Evolutionary conservation across 2,888 invertebrate genomes (phyloP), one percentile per base, ranked within the genome.

Genomic region (Sphaeridia pumilis): DNA sequence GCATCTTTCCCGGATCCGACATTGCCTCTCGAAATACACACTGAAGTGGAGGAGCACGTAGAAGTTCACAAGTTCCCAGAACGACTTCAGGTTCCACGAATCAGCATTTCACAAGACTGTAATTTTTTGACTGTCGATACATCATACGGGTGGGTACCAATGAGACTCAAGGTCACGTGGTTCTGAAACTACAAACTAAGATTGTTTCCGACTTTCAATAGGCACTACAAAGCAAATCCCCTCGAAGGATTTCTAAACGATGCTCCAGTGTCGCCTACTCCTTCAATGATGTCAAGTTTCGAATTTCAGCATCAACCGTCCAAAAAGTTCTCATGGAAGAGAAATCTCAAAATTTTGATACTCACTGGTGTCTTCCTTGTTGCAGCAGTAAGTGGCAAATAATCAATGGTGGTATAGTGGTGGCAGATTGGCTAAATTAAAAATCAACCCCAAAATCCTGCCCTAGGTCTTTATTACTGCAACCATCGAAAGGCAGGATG

Each of bases 261-360:
- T 12, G 14, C 21, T 10, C 55, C 53, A 17, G 52, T 55, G 2
- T 62, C 61, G 2, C 64, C 64, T 4, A 26, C 51, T 1, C 49
- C 58, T 3, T 49, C 57, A 24, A 27, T 38, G n/a, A 42, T 45
- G 1, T 50, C 47, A 1, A 53, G 51, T 27, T 58, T 55, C 28
- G 60, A 60, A 34, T 57, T 62, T 21, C 47, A 54, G 17, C 55
- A 56, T 44, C 52, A 53, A 10, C 49, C 49, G 1, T 49, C 55
- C 7, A 49, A 56, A 10, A 49, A 52, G 17, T 63, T 63, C 47
- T 55, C 59, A 1, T 57, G 60, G 58, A 45, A 42, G 31, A 43
- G 63, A 50, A 56, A 45, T 21, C 27, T 61, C n/a, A 64, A 64
- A 49, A 60, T 64, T 20, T 42, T 28, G 5, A 42, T 63, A 21